Base-by-base conservation (phyloP, 2,888 invertebrate genomes). In the Pristionchus mayeri region DNA sequence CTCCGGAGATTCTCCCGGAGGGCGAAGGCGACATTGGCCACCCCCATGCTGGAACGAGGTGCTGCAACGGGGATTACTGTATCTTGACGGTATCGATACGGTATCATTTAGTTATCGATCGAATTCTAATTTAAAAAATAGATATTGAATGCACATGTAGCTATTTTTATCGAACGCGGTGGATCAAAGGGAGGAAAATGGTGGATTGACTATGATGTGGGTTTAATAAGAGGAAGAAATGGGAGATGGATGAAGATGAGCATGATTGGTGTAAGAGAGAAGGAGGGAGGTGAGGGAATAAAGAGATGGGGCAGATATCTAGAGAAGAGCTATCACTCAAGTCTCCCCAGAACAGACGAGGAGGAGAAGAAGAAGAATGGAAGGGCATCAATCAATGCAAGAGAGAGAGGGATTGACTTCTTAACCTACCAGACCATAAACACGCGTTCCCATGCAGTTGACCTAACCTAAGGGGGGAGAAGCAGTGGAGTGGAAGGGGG, bases 251-350 rank as follows among this genome's bases (percentile, higher is more conserved):
- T 71, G 37, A n/a, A 40, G 24, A 71, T 44, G 2, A 34, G 40
- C 71, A 71, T 44, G 71, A 71, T 71, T 71, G 71, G 71, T 71
- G 71, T 71, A 71, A 71, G 71, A 71, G 40, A n/a, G 34, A 34
- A 30, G 63, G 34, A 34, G 71, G 9, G 44, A 71, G 13, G 40
- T 13, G 40, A 9, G 13, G 71, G 44, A 24, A 44, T 37, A 40
- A 44, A 18, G 34, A 34, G 63, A 63, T 2, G 40, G 24, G 40
- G 40, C 9, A 71, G 71, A 71, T 71, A 71, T 71, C 71, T 40
- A 71, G 71, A 44, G 71, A n/a, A 44, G 71, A 71, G 71, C 37
- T 71, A 71, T 71, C 71, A 71, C 71, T 71, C 71, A 44, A 71
- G 27, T 9, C 4, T 30, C 60, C 57, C 57, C 30, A 13, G 57